Evolutionary conservation across 2,888 invertebrate species (phyloP).

Genomic region (Paralinhomoeus sp.): DNA sequence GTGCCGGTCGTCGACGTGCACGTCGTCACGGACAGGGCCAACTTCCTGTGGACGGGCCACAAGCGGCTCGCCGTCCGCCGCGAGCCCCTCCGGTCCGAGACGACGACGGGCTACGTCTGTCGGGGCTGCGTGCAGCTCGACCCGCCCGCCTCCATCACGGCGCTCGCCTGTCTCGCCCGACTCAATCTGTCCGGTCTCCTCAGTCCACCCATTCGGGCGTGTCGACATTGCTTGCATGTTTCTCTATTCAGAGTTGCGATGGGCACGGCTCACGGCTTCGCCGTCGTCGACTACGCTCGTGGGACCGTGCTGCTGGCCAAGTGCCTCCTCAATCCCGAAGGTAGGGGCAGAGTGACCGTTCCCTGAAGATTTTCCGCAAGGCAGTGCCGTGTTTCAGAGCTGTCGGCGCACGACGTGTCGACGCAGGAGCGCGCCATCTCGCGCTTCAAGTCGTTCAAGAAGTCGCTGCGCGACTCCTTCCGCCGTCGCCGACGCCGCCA

Average conservation of each 20-base stretch:
- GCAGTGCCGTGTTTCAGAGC: background rate
- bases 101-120: too few species aligned
- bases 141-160: constrained; percentile 79
- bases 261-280: constrained; percentile 84
- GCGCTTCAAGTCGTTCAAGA: constrained; percentile 74
- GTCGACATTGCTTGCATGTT: background rate
- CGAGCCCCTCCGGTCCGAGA: constrained; percentile 6
- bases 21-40: constrained; percentile 71
- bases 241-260: constrained; percentile 46
- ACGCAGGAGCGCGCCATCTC: constrained; percentile 1
- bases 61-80: constrained; percentile 47
- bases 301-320: constrained; percentile 56
- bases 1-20: constrained; percentile 37
- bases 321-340: constrained; percentile 59
- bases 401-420: background rate
- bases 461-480: constrained; percentile 85
- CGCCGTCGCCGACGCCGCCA: constrained; percentile 35
- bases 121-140: constrained; percentile 62
- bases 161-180: constrained; percentile 62
- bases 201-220: background rate
- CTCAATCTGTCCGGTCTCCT: constrained; percentile 54
- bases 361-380: background rate
- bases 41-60: constrained; percentile 92
- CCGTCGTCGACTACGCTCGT: constrained; percentile 57
- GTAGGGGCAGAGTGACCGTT: background rate